phyloP scores from a whole-genome alignment of 2,113 vertebrate species.

The Oxyruncus cristatus region DNA sequence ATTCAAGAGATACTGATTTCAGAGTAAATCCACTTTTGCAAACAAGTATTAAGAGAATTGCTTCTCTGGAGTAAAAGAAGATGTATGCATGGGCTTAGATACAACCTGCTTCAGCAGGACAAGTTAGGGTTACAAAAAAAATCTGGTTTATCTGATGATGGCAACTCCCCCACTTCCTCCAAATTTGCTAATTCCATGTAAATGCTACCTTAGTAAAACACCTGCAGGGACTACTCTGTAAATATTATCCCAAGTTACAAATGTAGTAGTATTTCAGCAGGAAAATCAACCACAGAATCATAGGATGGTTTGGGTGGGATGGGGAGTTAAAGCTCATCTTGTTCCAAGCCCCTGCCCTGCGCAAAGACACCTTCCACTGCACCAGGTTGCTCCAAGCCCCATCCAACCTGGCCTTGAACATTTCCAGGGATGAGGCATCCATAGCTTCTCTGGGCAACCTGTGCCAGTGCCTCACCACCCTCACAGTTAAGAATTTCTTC shows the following conservation, averaged over 20 bases:
- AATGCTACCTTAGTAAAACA: neutral
- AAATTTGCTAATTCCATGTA: neutral
- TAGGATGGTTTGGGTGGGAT: neutral
- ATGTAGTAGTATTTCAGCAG: neutral
- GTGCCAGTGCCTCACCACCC: neutral
- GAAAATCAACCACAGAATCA: neutral
- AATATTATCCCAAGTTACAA: neutral
- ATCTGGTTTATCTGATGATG: neutral
- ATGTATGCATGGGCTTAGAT: rapidly evolving
- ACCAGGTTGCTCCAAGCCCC: neutral
- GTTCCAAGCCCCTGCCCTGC: neutral
- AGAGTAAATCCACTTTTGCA: neutral
- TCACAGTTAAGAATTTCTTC: neutral
- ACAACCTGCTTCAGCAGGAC: neutral
- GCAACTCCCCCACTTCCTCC: neutral
- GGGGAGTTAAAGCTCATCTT: neutral
- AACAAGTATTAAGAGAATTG: neutral
- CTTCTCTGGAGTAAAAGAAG: neutral
- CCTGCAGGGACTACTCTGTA: neutral
- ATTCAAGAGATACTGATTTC: neutral
- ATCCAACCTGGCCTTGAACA: neutral
- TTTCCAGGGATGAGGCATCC: neutral
- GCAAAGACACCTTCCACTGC: neutral
- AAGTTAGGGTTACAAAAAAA: neutral
- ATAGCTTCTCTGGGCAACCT: neutral